Evolutionary conservation across 2,888 invertebrate genomes (phyloP).

Genomic region (Tholera decimalis): DNA sequence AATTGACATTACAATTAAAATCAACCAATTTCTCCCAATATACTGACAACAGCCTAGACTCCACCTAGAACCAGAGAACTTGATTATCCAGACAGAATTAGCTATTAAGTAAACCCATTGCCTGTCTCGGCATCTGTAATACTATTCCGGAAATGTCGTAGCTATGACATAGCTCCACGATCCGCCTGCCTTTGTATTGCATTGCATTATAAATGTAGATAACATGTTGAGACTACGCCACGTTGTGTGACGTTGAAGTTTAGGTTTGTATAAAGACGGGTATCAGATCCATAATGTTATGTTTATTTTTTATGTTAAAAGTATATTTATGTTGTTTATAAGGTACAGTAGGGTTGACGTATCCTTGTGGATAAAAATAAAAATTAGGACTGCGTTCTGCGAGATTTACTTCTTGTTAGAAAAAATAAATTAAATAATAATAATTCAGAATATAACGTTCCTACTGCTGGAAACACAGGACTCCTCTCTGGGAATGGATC

Average conservation of each 20-base stretch:
- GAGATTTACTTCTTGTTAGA: too few species aligned
- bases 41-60: background rate
- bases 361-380: too few species aligned
- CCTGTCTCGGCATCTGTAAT: slow-evolving; percentile 64
- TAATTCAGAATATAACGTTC: too few species aligned
- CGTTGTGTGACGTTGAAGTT: slow-evolving; percentile 19
- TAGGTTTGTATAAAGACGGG: too few species aligned
- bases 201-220: slow-evolving; percentile 43
- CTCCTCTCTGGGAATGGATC: too few species aligned
- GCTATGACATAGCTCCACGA: slow-evolving; percentile 61
- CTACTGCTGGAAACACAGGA: too few species aligned
- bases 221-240: slow-evolving; percentile 27
- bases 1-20: background rate
- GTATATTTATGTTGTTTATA: too few species aligned
- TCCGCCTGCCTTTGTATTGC: slow-evolving; percentile 50
- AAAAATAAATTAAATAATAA: too few species aligned
- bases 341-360: too few species aligned
- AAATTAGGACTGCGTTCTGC: too few species aligned
- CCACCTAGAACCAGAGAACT: slow-evolving; percentile 8
- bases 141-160: slow-evolving; percentile 68
- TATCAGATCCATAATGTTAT: too few species aligned
- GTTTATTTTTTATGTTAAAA: too few species aligned
- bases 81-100: slow-evolving; percentile 23
- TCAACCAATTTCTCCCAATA: background rate
- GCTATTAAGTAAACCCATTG: slow-evolving; percentile 30